A percentile compares a stretch with the other conserved stretches of the same genome.
These are phyloP conservation scores for Xylocopa sonorina DNA, from an alignment of 1,140 invertebrate genomes.

Conservation along the genomic window DNA sequence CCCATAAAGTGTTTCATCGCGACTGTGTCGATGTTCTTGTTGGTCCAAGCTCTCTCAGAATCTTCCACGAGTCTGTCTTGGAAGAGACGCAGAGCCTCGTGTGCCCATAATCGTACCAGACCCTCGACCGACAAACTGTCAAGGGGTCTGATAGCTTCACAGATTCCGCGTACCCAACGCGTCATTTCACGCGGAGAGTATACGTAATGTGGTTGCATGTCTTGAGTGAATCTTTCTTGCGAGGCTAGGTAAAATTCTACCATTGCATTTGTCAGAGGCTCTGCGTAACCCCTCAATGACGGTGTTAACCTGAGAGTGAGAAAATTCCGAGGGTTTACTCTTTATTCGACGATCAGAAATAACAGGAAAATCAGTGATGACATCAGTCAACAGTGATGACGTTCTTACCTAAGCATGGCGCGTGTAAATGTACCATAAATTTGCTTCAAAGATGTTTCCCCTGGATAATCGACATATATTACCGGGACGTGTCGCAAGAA, in stretches of 20 bases:
- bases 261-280: conserved; percentile 99
- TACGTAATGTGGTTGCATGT: conserved; percentile 99
- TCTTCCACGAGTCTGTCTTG: conserved; percentile 98
- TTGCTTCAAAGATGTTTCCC: conserved; percentile 97
- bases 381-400: no score
- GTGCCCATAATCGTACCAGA: conserved; percentile 98
- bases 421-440: conserved; percentile 99
- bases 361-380: no score
- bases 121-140: conserved; percentile 96
- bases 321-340: neutral
- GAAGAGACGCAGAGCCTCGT: conserved; percentile 98
- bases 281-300: conserved; percentile 94
- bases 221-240: conserved; percentile 99
- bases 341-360: neutral
- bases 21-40: conserved; percentile 97
- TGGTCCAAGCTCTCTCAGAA: conserved; percentile 97
- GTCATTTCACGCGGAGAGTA: conserved; percentile 99
- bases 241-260: conserved; percentile 98
- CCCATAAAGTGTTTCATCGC: conserved; percentile 97
- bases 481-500: conserved; percentile 98
- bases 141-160: conserved; percentile 97
- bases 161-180: conserved; percentile 99
- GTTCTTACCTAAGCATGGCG: conserved; percentile 92
- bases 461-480: conserved; percentile 99
- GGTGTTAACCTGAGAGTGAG: conserved; percentile 87